These are phyloP conservation scores for Pteromalus puparum DNA, from an alignment of 1,140 invertebrate species.

Conservation along the genomic window DNA sequence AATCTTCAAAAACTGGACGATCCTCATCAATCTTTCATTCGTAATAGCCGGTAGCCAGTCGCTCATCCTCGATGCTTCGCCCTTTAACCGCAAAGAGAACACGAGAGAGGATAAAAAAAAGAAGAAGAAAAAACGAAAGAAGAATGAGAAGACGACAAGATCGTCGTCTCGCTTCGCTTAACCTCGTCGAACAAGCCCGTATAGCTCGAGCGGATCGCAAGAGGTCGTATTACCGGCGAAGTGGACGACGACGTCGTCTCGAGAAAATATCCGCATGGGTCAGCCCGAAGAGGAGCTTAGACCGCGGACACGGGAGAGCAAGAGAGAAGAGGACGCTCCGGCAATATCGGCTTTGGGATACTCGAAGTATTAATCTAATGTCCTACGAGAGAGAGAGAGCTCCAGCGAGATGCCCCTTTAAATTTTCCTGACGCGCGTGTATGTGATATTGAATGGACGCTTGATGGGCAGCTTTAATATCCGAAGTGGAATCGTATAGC, in stretches of 20 bases:
- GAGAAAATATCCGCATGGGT: conserved; percentile 75
- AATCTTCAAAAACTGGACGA: not conserved
- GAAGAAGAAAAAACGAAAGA: not conserved
- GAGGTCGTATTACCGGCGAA: conserved; percentile 58
- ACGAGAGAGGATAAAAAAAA: not conserved
- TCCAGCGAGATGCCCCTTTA: conserved; percentile 67
- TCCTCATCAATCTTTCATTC: not conserved
- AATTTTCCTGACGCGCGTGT: conserved; percentile 61
- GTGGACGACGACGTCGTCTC: conserved; percentile 32
- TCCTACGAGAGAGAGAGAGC: conserved; percentile 56
- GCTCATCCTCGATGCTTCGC: not conserved
- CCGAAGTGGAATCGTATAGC: not conserved
- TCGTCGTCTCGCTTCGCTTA: conserved; percentile 35
- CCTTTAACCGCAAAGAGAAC: not conserved
- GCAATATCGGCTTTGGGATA: conserved; percentile 74
- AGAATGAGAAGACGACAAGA: not conserved
- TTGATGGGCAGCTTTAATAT: not conserved
- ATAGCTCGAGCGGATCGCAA: not conserved
- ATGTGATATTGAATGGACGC: not conserved
- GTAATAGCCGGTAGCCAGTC: not conserved
- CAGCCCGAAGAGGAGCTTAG: conserved; percentile 73
- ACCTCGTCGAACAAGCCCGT: not conserved
- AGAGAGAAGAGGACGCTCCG: conserved; percentile 49
- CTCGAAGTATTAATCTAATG: conserved; percentile 73
- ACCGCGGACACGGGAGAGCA: conserved; percentile 62